Evolutionary conservation across 2,113 vertebrate genomes (phyloP).

Genomic region (Corythoichthys intestinalis): DNA sequence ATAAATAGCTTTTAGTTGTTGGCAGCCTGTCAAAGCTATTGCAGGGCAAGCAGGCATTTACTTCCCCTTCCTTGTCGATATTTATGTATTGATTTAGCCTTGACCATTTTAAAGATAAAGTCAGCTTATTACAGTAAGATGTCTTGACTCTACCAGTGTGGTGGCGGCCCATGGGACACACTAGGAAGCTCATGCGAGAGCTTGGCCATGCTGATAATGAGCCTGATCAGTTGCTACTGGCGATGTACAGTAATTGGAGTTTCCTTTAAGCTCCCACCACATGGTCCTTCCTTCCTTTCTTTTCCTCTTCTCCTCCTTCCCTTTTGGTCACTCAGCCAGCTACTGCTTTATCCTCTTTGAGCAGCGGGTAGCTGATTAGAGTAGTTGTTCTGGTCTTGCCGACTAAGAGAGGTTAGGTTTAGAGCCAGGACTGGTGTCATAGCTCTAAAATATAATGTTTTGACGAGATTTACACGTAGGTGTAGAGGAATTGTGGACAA

Average conservation of each 20-base stretch:
- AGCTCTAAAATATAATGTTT: neutral
- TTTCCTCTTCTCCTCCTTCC: constrained; percentile 4
- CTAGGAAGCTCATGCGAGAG: constrained; percentile 9
- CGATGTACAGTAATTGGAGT: constrained; percentile 30
- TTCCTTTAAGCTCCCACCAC: constrained; percentile 41
- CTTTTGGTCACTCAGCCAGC: constrained; percentile 22
- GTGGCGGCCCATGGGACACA: constrained; percentile 20
- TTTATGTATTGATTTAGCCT: constrained; percentile 46
- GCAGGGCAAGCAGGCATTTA: constrained; percentile 15
- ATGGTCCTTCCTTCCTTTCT: constrained; percentile 23
- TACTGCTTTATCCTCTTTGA: constrained; percentile 11
- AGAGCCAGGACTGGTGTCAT: neutral
- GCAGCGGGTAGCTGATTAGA: constrained; percentile 21
- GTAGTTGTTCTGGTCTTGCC: constrained; percentile 8
- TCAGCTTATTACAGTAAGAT: constrained; percentile 39
- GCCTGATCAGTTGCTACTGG: constrained; percentile 38
- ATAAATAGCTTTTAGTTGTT: neutral
- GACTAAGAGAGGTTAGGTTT: constrained; percentile 3
- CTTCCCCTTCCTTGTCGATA: constrained; percentile 14
- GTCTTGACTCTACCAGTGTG: constrained; percentile 37
- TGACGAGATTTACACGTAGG: neutral
- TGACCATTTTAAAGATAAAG: constrained; percentile 37
- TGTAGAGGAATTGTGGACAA: no score
- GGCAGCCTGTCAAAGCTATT: neutral
- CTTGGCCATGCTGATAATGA: constrained; percentile 42